Percentiles rank a stretch among this genome's conserved stretches.
Evolutionary conservation across 2,888 invertebrate genomes (phyloP).

Genomic region (Pachliopta kotzebuea): DNA sequence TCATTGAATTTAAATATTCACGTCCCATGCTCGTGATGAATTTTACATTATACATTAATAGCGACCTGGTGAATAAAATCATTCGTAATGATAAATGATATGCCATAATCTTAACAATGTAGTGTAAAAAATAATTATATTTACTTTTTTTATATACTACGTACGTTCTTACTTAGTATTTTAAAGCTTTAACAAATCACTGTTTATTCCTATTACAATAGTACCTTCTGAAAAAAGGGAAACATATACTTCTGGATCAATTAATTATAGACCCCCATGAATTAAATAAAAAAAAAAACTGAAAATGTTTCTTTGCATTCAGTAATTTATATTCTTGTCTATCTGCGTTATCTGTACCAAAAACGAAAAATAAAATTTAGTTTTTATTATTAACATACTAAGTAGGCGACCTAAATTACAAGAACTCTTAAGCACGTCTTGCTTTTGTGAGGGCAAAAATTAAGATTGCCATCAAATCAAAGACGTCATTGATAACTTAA

Average conservation of each 20-base stretch:
- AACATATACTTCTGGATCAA: background rate
- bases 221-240: too few relatives aligned
- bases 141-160: too few relatives aligned
- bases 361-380: background rate
- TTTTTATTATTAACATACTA: background rate
- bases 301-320: too few relatives aligned
- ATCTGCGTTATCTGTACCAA: background rate
- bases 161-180: too few relatives aligned
- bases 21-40: background rate
- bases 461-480: slow-evolving; percentile 7
- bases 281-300: background rate
- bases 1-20: background rate
- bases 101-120: too few relatives aligned
- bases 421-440: slow-evolving; percentile 18
- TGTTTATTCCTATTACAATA: too few relatives aligned
- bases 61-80: too few relatives aligned
- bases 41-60: background rate
- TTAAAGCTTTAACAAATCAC: too few relatives aligned
- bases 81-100: too few relatives aligned
- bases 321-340: background rate
- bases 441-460: slow-evolving; percentile 5
- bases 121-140: too few relatives aligned
- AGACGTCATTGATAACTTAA: background rate
- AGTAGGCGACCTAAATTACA: slow-evolving; percentile 22
- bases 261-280: background rate